These are phyloP conservation scores for Drosophila macrospina DNA, from an alignment of 2,888 invertebrate species.

Conservation along the genomic window DNA sequence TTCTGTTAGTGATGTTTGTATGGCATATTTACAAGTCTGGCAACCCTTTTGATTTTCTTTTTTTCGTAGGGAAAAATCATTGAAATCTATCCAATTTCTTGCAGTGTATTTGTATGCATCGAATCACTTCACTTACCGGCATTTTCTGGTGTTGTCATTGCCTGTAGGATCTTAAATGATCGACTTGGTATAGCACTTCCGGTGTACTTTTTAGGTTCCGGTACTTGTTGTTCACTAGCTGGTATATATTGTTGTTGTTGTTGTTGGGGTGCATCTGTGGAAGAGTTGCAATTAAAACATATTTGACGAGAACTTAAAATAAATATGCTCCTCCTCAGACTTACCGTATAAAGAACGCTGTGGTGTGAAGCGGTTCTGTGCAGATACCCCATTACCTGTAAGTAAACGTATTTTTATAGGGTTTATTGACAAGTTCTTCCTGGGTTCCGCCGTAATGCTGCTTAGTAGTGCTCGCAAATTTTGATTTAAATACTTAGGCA, in stretches of 20 bases:
- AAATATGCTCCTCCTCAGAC: slow-evolving; percentile 1
- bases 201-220: slow-evolving; percentile 90
- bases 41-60: slow-evolving; percentile 10
- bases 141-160: slow-evolving; percentile 90
- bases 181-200: slow-evolving; percentile 93
- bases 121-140: slow-evolving; percentile 86
- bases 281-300: background rate
- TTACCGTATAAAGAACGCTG: slow-evolving; percentile 74
- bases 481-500: slow-evolving; percentile 27
- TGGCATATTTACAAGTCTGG: slow-evolving; percentile 64
- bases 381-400: slow-evolving; percentile 78
- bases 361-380: slow-evolving; percentile 81
- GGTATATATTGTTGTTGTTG: slow-evolving; percentile 86
- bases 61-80: slow-evolving; percentile 1
- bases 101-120: no score
- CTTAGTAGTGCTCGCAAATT: slow-evolving; percentile 56
- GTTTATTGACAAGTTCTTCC: background rate
- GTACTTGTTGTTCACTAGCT: slow-evolving; percentile 89
- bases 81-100: slow-evolving; percentile 2
- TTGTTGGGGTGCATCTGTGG: slow-evolving; percentile 81
- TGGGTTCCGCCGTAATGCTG: background rate
- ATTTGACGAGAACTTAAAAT: background rate
- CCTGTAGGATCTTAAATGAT: slow-evolving; percentile 92
- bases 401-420: slow-evolving; percentile 32
- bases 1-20: slow-evolving; percentile 41